These are phyloP conservation scores for Poliocrania exsul DNA, from an alignment of 2,797 vertebrate species.

Conservation along the genomic window DNA sequence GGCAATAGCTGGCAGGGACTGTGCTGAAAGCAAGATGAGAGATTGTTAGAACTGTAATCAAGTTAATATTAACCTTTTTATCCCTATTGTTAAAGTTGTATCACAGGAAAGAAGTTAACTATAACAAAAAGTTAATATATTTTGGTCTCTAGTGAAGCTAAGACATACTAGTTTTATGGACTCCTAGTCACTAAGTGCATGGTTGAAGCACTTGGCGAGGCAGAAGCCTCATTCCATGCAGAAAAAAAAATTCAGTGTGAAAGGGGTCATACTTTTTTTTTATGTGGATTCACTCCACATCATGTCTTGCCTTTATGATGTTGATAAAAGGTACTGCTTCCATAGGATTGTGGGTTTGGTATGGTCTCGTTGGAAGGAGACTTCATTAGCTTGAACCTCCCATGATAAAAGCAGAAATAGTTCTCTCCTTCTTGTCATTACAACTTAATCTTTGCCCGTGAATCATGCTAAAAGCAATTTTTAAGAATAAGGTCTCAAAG, in stretches of 20 bases:
- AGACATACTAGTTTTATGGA: background rate
- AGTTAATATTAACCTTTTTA: background rate
- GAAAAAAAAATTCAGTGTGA: background rate
- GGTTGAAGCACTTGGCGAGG: background rate
- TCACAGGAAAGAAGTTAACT: background rate
- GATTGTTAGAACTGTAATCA: background rate
- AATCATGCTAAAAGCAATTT: slow-evolving; percentile 30
- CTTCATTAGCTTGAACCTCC: slow-evolving; percentile 16
- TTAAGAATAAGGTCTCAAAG: background rate
- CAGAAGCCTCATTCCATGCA: background rate
- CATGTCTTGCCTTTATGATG: background rate
- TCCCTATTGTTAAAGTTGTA: background rate
- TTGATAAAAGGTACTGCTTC: background rate
- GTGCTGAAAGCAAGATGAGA: background rate
- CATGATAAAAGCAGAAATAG: slow-evolving; percentile 7
- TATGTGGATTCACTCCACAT: background rate
- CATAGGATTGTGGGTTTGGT: background rate
- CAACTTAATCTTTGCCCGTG: slow-evolving; percentile 8
- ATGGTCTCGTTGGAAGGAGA: background rate
- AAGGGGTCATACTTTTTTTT: background rate
- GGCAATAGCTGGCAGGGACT: background rate
- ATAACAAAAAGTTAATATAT: background rate
- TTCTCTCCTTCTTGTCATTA: slow-evolving; percentile 23
- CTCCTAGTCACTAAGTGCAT: background rate
- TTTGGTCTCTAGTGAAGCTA: background rate